Percentiles rank a stretch among this genome's conserved stretches.
Conservation (phyloP, 2,113 vertebrate genomes). For the Eretmochelys imbricata region DNA sequence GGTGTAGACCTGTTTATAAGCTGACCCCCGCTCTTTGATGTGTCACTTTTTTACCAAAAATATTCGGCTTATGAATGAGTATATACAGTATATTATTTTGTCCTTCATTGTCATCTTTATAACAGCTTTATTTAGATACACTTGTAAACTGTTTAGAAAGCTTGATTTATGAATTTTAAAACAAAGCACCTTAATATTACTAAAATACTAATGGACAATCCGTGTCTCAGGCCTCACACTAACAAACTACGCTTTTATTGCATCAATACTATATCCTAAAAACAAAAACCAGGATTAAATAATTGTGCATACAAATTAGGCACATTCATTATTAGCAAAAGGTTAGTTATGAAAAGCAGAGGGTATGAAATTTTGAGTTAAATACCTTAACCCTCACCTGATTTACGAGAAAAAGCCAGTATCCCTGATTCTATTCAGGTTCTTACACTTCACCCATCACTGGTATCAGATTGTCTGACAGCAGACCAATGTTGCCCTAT, state of each 20-base stretch:
- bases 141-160: rapidly evolving
- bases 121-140: neutral
- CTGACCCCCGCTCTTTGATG: too few species aligned
- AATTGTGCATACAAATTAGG: neutral
- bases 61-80: too few species aligned
- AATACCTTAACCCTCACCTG: rapidly evolving
- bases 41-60: too few species aligned
- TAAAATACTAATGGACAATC: neutral
- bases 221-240: neutral
- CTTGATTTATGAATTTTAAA: neutral
- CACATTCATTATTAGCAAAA: neutral
- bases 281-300: neutral
- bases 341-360: neutral
- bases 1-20: too few species aligned
- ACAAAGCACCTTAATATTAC: neutral
- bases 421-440: neutral
- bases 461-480: neutral
- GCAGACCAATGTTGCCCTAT: neutral
- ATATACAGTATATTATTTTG: neutral
- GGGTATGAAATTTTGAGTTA: neutral
- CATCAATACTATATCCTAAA: rapidly evolving
- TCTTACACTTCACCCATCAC: neutral
- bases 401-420: neutral
- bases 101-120: neutral
- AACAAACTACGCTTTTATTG: neutral